phyloP scores from a whole-genome alignment of 2,888 invertebrate species.

The Timema podura region DNA sequence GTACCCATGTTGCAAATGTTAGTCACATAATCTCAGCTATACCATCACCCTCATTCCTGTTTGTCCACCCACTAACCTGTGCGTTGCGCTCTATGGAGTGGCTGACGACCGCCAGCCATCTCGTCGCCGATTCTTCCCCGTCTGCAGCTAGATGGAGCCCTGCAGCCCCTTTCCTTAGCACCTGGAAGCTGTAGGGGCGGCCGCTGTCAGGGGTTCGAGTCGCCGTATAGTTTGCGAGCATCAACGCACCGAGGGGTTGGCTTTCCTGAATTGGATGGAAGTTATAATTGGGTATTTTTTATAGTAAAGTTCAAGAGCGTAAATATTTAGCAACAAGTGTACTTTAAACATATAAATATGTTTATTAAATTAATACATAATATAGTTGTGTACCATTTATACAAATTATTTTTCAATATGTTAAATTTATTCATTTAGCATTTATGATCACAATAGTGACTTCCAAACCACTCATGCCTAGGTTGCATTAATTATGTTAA shows the following conservation, averaged over 20 bases:
- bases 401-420: too few species aligned
- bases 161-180: slow-evolving; percentile 66
- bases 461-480: too few species aligned
- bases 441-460: too few species aligned
- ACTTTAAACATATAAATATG: too few species aligned
- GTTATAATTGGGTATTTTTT: too few species aligned
- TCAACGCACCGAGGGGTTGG: slow-evolving; percentile 85
- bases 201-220: slow-evolving; percentile 58
- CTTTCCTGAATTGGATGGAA: slow-evolving; percentile 57
- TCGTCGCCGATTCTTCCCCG: slow-evolving; percentile 62
- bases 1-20: background rate
- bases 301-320: too few species aligned
- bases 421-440: too few species aligned
- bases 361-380: too few species aligned
- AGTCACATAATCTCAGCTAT: background rate
- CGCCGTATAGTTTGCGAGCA: slow-evolving; percentile 78
- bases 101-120: slow-evolving; percentile 74
- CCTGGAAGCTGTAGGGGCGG: slow-evolving; percentile 58
- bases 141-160: slow-evolving; percentile 78
- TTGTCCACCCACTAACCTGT: slow-evolving; percentile 50
- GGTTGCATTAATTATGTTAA: too few species aligned
- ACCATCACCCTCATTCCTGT: background rate
- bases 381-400: too few species aligned
- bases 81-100: slow-evolving; percentile 73
- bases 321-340: too few species aligned